Evolutionary conservation across 2,888 invertebrate genomes (phyloP).

Genomic region (Drosophila colorata): DNA sequence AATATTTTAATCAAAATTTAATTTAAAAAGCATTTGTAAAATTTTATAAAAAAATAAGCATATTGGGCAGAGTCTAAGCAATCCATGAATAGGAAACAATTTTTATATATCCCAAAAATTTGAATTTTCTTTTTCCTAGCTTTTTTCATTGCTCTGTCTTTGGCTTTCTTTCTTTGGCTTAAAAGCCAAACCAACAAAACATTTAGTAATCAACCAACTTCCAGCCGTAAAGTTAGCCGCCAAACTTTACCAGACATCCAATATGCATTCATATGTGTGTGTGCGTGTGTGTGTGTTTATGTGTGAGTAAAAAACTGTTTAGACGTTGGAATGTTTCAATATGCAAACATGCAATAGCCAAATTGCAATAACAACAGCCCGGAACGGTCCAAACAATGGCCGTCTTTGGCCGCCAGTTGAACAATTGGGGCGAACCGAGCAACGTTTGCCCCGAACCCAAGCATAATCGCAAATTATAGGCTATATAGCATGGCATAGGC

Average conservation of each 20-base stretch:
- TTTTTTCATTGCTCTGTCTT: background rate
- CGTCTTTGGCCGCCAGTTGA: conserved; percentile 35
- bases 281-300: conserved; percentile 2
- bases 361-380: conserved; percentile 69
- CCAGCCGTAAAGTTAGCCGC: conserved; percentile 15
- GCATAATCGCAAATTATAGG: conserved; percentile 80
- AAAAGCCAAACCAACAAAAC: conserved; percentile 42
- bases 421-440: conserved; percentile 24
- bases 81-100: background rate
- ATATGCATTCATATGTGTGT: background rate
- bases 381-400: conserved; percentile 49
- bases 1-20: no score
- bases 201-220: conserved; percentile 50
- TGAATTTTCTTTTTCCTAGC: background rate
- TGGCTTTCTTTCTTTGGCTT: conserved; percentile 2
- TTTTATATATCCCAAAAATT: background rate
- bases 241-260: conserved; percentile 32
- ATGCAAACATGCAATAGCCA: conserved; percentile 76
- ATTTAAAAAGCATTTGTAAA: no score
- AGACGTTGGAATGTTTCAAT: conserved; percentile 66
- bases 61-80: no score
- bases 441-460: conserved; percentile 47
- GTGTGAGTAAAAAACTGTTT: conserved; percentile 49
- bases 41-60: no score
- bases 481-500: conserved; percentile 63